Evolutionary conservation across 2,888 invertebrate species (phyloP), one percentile per base, ranked within the genome.

Genomic region (Torymus aiolomorphi): DNA sequence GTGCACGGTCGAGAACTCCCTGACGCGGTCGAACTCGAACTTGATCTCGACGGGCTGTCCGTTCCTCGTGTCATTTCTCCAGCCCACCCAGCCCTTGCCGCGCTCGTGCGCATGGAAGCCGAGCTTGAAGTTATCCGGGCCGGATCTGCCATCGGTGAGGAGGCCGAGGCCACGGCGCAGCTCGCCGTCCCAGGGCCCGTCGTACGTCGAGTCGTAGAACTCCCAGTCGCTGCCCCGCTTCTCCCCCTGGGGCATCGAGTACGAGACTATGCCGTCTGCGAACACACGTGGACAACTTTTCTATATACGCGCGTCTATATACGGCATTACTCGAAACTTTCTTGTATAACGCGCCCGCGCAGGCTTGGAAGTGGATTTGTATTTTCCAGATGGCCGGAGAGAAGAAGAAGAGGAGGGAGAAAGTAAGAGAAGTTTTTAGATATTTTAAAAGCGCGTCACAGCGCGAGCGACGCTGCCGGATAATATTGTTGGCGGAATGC

Each of bases 191-290:
- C 95, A 95, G 85, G 94, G 93, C 0, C 97, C 97, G 90, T 97
- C 97, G 91, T 97, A 97, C 49, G 94, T 94, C 83, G 94, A 93
- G 91, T 97, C 97, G 83, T 94, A 94, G 84, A 97, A 94, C 88
- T 96, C 96, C 90, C 96, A 94, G 84, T 87, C 88, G 83, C 94
- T 93, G 82, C 95, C 95, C 56, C 95, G 92, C 86, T 94, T 94
- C 91, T 96, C 95, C n/a, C 97, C 97, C 88, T 96, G 96, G 54
- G 96, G 96, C 94, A 97, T 96, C 74, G 95, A 94, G 91, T 97
- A 97, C 80, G 96, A 94, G 49, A 96, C 93, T 66, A 97, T 93
- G 61, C 96, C 96, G 87, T 95, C 97, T 90, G 84, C 31, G 77
- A 82, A 83, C 77, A 79, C 13, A 54, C 42, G 20, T n/a, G 54